Conservation (phyloP, 2,113 vertebrate genomes). For the Strigops habroptila region DNA sequence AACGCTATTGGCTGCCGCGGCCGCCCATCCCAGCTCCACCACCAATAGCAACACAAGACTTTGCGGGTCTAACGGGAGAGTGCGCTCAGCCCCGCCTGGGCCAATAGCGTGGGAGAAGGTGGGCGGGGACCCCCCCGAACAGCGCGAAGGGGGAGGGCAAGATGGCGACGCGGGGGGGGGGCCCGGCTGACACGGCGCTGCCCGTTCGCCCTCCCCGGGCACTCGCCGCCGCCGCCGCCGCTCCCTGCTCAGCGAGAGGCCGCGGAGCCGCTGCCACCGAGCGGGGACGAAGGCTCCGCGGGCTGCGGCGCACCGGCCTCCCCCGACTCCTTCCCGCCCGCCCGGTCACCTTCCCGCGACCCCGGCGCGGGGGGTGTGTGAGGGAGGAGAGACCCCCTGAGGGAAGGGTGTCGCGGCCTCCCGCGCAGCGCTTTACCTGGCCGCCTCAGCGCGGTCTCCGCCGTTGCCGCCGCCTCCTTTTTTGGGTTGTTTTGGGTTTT, state of each 20-base stretch:
- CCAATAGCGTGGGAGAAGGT: conserved; percentile 59
- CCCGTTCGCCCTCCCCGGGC: background rate
- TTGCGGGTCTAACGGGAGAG: background rate
- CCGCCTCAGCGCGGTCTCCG: background rate
- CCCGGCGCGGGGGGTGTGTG: background rate
- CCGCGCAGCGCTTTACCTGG: conserved; percentile 40
- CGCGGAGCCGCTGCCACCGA: background rate
- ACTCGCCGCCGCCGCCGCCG: background rate
- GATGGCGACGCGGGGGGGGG: conserved; percentile 73
- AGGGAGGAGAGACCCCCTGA: conserved; percentile 10
- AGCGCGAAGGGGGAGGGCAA: conserved; percentile 54
- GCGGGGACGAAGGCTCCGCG: background rate
- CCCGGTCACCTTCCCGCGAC: conserved; percentile 41
- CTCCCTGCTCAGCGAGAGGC: background rate
- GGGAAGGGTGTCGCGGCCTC: conserved; percentile 3
- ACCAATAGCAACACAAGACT: background rate
- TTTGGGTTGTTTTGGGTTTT: background rate
- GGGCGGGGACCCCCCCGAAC: background rate
- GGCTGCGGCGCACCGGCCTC: conserved; percentile 1
- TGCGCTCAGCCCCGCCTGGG: background rate
- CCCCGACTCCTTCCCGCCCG: background rate
- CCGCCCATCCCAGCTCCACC: background rate
- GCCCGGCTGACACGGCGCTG: background rate
- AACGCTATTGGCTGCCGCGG: background rate
- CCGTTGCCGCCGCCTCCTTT: background rate